Evolutionary conservation across 2,113 vertebrate genomes (phyloP).

Genomic region (Trinectes maculatus): DNA sequence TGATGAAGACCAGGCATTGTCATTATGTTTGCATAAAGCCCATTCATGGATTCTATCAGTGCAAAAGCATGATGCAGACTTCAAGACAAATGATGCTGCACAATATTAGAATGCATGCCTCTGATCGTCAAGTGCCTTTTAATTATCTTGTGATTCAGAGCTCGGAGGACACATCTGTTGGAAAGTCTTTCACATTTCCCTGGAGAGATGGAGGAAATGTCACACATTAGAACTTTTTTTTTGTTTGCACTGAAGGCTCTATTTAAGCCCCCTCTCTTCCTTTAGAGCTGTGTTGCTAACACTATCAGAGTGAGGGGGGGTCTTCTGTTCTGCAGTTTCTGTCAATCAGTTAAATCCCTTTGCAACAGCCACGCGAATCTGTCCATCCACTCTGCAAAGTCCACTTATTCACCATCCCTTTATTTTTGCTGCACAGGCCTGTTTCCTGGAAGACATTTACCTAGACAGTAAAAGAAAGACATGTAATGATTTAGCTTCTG

Average conservation of each 20-base stretch:
- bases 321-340: conserved; percentile 59
- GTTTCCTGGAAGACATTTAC: conserved; percentile 61
- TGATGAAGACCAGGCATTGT: conserved; percentile 38
- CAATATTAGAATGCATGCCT: conserved; percentile 62
- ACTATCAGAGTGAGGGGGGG: conserved; percentile 48
- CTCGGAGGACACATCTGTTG: conserved; percentile 72
- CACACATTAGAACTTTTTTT: conserved; percentile 56
- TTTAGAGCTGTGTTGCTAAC: conserved; percentile 41
- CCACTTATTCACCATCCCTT: conserved; percentile 51
- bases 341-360: conserved; percentile 71
- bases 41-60: conserved; percentile 51
- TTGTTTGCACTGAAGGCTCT: conserved; percentile 46
- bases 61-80: conserved; percentile 46
- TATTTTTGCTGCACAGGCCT: conserved; percentile 52
- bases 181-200: conserved; percentile 68
- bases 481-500: conserved; percentile 46
- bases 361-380: conserved; percentile 41
- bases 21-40: conserved; percentile 37
- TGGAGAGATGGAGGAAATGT: conserved; percentile 57
- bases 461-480: conserved; percentile 54
- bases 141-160: conserved; percentile 75
- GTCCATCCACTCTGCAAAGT: conserved; percentile 41
- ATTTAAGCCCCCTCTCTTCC: conserved; percentile 48
- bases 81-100: conserved; percentile 38
- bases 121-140: conserved; percentile 72